Base-by-base conservation (phyloP, 2,888 invertebrate genomes). In the Rhimphoctona megacephalus region DNA sequence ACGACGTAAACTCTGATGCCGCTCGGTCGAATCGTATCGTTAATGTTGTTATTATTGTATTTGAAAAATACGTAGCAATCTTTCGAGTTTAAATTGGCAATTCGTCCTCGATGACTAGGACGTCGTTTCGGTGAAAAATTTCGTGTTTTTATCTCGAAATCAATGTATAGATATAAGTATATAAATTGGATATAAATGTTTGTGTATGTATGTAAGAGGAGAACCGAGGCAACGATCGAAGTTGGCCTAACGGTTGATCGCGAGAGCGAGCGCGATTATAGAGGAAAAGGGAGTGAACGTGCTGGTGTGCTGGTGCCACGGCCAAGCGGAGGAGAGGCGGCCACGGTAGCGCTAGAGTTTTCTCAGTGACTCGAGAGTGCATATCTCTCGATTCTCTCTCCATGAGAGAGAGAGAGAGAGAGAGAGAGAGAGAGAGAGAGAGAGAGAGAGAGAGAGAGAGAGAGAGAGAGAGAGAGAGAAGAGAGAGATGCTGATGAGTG, bases 171-270 rank as follows among this genome's bases (percentile, higher is more conserved):
- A 57, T n/a, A n/a, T n/a, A 1, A 52, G 8, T 57, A n/a, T 52
- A 52, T 57, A 22, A 54, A 57, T 57, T 6, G 57, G 11, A 54
- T 54, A 22, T 54, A 54, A 57, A 57, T 57, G 25, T 57, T 52
- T 52, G 43, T 43, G 11, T 43, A 11, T 43, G 43, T 43, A 7
- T n/a, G 19, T 46, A 17, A 30, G 61, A 30, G 30, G 61, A 61
- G 61, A 61, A 61, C 61, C 61, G 46, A 49, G 46, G 39, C 46
- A 77, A 77, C 64, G 46, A 64, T 77, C 39, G 30, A 64, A 77
- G 46, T 64, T 64, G 46, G 76, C 69, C 82, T 85, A 85, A 85
- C 85, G 82, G 85, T 85, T 78, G 61, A 81, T 80, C 78, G 67
- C 49, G 78, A 78, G 78, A 66, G 81, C 73, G 78, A 85, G 67